A percentile compares a stretch with the other conserved stretches of the same genome.
Conservation (phyloP, 2,888 invertebrate genomes). For the Ochlodes sylvanus region DNA sequence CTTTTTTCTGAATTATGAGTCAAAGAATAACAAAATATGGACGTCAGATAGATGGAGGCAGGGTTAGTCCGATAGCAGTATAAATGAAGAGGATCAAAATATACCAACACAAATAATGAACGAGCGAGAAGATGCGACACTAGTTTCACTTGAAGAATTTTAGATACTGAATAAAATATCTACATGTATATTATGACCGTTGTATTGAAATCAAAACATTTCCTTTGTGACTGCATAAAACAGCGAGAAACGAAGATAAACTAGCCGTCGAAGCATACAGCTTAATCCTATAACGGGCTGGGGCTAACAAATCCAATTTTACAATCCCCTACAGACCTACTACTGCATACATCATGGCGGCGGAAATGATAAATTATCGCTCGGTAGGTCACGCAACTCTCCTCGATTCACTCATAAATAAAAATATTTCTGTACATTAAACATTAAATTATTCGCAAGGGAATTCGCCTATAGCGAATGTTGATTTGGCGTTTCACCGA, state of each 20-base stretch:
- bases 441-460: constrained; percentile 1
- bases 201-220: not conserved
- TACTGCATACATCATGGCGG: constrained; percentile 9
- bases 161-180: no score
- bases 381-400: constrained; percentile 29
- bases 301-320: constrained; percentile 33
- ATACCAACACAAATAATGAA: no score
- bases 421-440: constrained; percentile 2
- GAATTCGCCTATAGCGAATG: constrained; percentile 5
- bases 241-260: constrained; percentile 6
- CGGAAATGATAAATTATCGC: constrained; percentile 34
- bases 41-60: no score
- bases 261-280: constrained; percentile 12
- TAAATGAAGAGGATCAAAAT: no score
- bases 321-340: constrained; percentile 32
- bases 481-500: constrained; percentile 11
- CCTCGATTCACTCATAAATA: constrained; percentile 14
- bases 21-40: no score
- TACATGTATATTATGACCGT: no score
- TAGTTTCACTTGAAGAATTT: no score
- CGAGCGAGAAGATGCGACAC: no score
- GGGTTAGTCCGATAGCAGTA: no score
- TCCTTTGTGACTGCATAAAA: not conserved
- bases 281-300: constrained; percentile 29
- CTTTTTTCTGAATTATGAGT: no score